Evolutionary conservation across 2,888 invertebrate species (phyloP).

Genomic region (Sinopyrophorus schimmeli): DNA sequence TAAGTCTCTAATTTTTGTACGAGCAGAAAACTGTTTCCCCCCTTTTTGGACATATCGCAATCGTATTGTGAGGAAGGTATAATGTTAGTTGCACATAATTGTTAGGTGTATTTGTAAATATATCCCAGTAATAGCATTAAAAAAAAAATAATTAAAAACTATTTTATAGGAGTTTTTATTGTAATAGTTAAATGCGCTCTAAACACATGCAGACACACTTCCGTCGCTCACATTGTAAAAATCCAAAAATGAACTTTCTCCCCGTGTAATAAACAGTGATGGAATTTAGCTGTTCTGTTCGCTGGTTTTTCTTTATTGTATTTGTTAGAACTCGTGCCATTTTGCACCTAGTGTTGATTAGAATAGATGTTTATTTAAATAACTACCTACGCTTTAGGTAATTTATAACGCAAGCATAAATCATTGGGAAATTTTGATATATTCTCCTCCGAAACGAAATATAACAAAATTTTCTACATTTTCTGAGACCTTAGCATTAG

Average conservation of each 20-base stretch:
- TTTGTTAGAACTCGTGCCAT: conserved; percentile 50
- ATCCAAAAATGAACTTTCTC: conserved; percentile 13
- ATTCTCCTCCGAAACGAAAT: conserved; percentile 41
- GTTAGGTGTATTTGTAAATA: conserved; percentile 26
- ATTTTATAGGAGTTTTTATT: conserved; percentile 28
- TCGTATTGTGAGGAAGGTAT: conserved; percentile 23
- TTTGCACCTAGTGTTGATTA: conserved; percentile 52
- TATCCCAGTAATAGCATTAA: conserved; percentile 21
- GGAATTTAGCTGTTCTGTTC: conserved; percentile 55
- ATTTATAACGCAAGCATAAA: conserved; percentile 19
- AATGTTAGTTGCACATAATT: conserved; percentile 26
- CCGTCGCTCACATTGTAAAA: too few species aligned
- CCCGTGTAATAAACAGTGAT: conserved; percentile 50
- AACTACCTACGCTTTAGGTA: conserved; percentile 20
- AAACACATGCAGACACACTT: too few species aligned
- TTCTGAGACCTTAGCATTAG: conserved; percentile 44
- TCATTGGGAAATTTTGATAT: conserved; percentile 51
- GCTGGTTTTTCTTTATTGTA: conserved; percentile 47
- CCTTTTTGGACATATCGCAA: conserved; percentile 26
- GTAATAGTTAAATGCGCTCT: too few species aligned
- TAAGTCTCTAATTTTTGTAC: too few species aligned
- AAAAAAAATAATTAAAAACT: conserved; percentile 19
- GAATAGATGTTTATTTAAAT: conserved; percentile 53
- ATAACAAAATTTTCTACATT: conserved; percentile 54
- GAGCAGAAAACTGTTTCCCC: too few species aligned